A percentile compares a stretch with the other conserved stretches of the same genome.
phyloP scores from a whole-genome alignment of 2,113 vertebrate species.

The Albula glossodonta region DNA sequence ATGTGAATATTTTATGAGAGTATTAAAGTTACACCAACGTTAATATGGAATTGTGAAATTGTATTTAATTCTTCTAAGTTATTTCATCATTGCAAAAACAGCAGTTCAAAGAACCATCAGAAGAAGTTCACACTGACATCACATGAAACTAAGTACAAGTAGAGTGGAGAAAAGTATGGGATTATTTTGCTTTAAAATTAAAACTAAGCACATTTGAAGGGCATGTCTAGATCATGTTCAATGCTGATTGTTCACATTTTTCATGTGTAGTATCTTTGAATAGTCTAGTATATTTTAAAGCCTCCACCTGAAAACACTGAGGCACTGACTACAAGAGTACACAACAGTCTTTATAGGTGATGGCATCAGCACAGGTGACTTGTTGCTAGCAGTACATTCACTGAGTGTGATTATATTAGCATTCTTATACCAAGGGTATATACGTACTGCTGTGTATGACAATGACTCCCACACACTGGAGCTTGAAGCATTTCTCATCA shows the following conservation, averaged over 20 bases:
- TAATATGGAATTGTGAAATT: too few species aligned
- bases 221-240: neutral
- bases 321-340: too few species aligned
- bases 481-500: neutral
- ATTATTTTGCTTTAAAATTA: neutral
- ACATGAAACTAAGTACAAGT: too few species aligned
- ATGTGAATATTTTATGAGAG: too few species aligned
- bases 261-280: too few species aligned
- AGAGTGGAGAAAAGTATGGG: too few species aligned
- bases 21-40: too few species aligned
- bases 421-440: neutral
- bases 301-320: neutral
- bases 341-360: neutral
- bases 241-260: neutral
- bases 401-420: neutral
- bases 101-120: too few species aligned
- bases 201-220: neutral
- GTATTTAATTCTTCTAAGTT: too few species aligned
- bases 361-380: neutral
- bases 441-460: neutral
- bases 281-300: too few species aligned
- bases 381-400: neutral
- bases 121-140: too few species aligned
- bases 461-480: neutral
- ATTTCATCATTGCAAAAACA: too few species aligned